Percentiles rank a stretch among this genome's conserved stretches.
Evolutionary conservation across 2,888 invertebrate species (phyloP).

Genomic region (Nomada goodeniana): DNA sequence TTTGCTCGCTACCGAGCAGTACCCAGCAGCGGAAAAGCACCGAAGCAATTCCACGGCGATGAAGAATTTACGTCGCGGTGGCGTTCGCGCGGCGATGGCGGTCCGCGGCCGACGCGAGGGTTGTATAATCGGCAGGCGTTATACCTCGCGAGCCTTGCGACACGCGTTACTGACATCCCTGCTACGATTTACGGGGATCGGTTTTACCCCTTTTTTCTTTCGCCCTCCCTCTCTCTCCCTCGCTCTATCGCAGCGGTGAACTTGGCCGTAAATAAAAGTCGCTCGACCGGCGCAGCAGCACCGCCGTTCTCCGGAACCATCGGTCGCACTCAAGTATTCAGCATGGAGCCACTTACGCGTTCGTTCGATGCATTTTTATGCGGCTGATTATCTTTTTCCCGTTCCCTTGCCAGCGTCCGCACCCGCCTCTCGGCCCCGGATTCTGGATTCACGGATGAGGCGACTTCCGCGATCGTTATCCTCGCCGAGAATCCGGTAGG

Average conservation of each 20-base stretch:
- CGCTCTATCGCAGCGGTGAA: constrained; percentile 45
- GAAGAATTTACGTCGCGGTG: not conserved
- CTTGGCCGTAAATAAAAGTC: constrained; percentile 66
- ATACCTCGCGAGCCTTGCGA: constrained; percentile 61
- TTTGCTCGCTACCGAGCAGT: not conserved
- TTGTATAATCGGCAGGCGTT: constrained; percentile 63
- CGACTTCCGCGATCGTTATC: constrained; percentile 62
- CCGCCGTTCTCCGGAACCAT: constrained; percentile 36
- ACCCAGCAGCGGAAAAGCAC: too few relatives aligned
- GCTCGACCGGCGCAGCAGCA: constrained; percentile 8
- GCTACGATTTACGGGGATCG: constrained; percentile 67
- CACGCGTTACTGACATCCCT: constrained; percentile 69
- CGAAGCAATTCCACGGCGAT: constrained; percentile 8
- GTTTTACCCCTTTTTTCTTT: constrained; percentile 53
- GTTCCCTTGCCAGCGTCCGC: constrained; percentile 23
- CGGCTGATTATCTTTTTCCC: constrained; percentile 63
- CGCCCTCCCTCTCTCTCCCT: constrained; percentile 30
- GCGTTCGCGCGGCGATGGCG: constrained; percentile 16
- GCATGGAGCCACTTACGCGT: constrained; percentile 68
- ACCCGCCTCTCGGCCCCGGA: not conserved
- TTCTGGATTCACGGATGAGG: constrained; percentile 44
- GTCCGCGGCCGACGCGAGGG: constrained; percentile 33
- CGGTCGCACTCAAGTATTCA: constrained; percentile 66
- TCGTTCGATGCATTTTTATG: constrained; percentile 72
- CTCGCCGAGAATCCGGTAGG: constrained; percentile 40